These are phyloP conservation scores for Drosophila subpulchrella DNA, from an alignment of 1,140 invertebrate genomes.

Conservation along the genomic window DNA sequence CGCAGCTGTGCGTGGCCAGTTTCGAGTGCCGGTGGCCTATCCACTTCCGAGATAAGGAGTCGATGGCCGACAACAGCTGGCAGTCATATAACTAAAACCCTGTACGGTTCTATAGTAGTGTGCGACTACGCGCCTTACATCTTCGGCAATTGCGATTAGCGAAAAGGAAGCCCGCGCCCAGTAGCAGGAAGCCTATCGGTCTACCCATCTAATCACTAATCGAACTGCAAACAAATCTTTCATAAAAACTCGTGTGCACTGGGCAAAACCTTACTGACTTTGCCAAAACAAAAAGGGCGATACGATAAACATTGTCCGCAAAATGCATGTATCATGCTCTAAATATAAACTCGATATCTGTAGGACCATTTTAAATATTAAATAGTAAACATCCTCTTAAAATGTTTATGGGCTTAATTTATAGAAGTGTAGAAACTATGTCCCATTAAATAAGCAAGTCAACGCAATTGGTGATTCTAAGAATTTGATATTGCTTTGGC, in stretches of 20 bases:
- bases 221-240: slow-evolving; percentile 57
- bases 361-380: background rate
- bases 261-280: background rate
- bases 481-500: background rate
- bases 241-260: slow-evolving; percentile 49
- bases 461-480: no score
- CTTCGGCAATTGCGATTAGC: slow-evolving; percentile 21
- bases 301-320: no score
- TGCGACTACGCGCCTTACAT: slow-evolving; percentile 43
- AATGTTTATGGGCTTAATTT: slow-evolving; percentile 5
- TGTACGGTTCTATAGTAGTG: no score
- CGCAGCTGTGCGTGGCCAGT: slow-evolving; percentile 51
- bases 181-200: slow-evolving; percentile 39
- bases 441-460: background rate
- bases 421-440: background rate
- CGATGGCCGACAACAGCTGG: slow-evolving; percentile 40
- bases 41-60: slow-evolving; percentile 11
- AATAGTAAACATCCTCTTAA: background rate
- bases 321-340: background rate
- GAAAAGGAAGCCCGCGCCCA: slow-evolving; percentile 21
- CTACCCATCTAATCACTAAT: slow-evolving; percentile 57
- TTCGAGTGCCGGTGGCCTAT: slow-evolving; percentile 6
- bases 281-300: background rate
- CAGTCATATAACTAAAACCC: slow-evolving; percentile 31
- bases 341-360: background rate